Evolutionary conservation across 2,888 invertebrate species (phyloP).

Genomic region (Ctenicera cuprea): DNA sequence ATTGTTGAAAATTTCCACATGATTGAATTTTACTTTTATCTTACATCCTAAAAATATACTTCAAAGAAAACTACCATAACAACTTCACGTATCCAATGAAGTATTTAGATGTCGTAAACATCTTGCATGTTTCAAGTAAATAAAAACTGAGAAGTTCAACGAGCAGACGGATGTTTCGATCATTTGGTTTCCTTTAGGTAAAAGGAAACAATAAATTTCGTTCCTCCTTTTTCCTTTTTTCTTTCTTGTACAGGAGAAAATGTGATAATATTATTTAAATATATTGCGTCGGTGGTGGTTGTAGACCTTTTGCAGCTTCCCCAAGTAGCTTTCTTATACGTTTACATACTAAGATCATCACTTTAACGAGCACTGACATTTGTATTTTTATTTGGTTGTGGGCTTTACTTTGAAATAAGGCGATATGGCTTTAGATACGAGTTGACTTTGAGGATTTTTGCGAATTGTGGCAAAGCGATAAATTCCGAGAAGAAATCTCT

Average conservation of each 20-base stretch:
- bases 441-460: constrained; percentile 4
- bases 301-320: constrained; percentile 12
- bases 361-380: constrained; percentile 4
- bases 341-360: neutral
- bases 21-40: too few relatives aligned
- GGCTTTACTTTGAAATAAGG: neutral
- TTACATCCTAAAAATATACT: too few relatives aligned
- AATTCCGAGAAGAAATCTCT: neutral
- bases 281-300: neutral
- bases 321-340: neutral
- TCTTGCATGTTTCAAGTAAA: too few relatives aligned
- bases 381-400: neutral
- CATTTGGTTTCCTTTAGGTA: constrained; percentile 7
- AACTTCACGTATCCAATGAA: too few relatives aligned
- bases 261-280: constrained; percentile 17
- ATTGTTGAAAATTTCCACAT: too few relatives aligned
- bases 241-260: neutral
- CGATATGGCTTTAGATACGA: neutral
- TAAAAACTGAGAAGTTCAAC: constrained; percentile 22
- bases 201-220: constrained; percentile 14
- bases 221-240: neutral
- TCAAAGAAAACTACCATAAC: too few relatives aligned
- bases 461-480: neutral
- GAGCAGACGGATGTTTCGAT: constrained; percentile 13
- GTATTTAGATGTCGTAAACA: neutral